A percentile compares a stretch with the other conserved stretches of the same genome.
Conservation (phyloP, 2,113 vertebrate species). For the Nibea coibor region DNA sequence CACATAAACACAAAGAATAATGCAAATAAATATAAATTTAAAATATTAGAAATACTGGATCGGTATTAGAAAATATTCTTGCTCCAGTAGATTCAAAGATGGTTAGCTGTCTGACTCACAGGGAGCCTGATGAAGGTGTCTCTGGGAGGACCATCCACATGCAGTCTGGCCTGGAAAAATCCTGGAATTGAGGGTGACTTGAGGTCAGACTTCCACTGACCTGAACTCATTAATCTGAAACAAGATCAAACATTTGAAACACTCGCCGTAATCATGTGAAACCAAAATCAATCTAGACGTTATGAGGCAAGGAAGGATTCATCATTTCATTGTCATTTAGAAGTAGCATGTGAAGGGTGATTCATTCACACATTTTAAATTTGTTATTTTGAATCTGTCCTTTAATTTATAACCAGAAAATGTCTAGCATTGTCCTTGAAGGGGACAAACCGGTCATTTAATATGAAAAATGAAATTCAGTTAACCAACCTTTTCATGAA, state of each 20-base stretch:
- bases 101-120: conserved; percentile 67
- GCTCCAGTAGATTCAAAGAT: neutral
- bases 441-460: neutral
- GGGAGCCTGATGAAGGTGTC: conserved; percentile 92
- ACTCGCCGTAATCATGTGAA: neutral
- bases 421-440: too few species aligned
- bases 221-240: conserved; percentile 79
- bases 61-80: neutral
- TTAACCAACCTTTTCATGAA: conserved; percentile 79
- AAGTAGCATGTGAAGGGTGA: too few species aligned
- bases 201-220: conserved; percentile 82
- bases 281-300: neutral
- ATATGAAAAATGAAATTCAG: neutral
- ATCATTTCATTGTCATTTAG: too few species aligned
- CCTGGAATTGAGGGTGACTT: conserved; percentile 81
- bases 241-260: conserved; percentile 20
- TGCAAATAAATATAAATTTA: neutral
- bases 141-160: conserved; percentile 80
- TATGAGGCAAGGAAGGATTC: neutral
- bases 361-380: neutral
- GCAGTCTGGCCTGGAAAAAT: conserved; percentile 86
- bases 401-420: neutral
- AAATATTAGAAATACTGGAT: neutral
- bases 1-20: neutral
- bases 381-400: neutral